Evolutionary conservation across 1,140 invertebrate species (phyloP), one percentile per base, ranked within the genome.

Genomic region (Drosophila mojavensis): DNA sequence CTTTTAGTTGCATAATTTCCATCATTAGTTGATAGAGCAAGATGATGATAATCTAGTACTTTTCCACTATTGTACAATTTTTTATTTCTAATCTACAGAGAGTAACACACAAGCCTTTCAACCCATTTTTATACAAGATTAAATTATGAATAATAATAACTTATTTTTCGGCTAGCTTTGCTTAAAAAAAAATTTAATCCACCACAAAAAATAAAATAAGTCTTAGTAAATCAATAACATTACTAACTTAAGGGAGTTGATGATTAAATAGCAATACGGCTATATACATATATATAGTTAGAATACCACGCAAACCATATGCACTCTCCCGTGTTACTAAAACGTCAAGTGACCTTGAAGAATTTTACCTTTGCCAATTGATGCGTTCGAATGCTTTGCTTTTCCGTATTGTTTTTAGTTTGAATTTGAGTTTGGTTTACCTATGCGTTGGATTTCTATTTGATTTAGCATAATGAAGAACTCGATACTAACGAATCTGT

Each of bases 311-410:
- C 45, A 50, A 71, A 48, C 60, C 50, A 50, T 62, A 36, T 74
- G 71, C 71, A 74, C 65, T 63, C 65, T 63, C 58, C 56, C 66
- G 65, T 62, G 65, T 74, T 69, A 74, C 65, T 74, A 74, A 74
- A 61, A 55, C 39, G 56, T 39, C 26, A 45, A 75, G 9, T 41
- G 48, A 48, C 51, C 7, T 66, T 50, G 24, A 17, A 41, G 28
- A 33, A 26, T 30, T 17, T 47, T 43, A 53, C 11, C 20, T 33
- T 73, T 81, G 62, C 43, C 75, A 28, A 58, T 72, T 71, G 61
- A 76, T 71, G 63, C 62, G 64, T 85, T 90, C 73, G 86, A 90
- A 90, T 90, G 85, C 81, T 85, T 90, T 81, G 67, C 55, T 80
- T 90, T 79, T 81, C 51, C 61, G n/a, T 47, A 77, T 90, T 78